These are phyloP conservation scores for Molossus alvarezi DNA, from an alignment of 2,797 vertebrate species.

Conservation along the genomic window DNA sequence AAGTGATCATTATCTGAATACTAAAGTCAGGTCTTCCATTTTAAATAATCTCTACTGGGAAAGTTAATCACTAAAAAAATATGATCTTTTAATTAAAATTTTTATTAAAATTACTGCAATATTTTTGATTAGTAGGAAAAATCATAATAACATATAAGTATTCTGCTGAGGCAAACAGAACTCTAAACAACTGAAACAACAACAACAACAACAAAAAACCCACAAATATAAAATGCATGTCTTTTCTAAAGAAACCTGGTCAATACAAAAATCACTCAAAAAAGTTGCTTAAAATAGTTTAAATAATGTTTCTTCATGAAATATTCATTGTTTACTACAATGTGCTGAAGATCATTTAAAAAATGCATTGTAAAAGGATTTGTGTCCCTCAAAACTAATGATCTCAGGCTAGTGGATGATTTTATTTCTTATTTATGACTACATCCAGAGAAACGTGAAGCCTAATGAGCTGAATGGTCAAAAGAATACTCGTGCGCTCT, in stretches of 20 bases:
- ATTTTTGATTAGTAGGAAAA: background rate
- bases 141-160: background rate
- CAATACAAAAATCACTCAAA: slow-evolving; percentile 18
- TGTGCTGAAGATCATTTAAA: background rate
- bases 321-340: background rate
- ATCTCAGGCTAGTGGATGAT: background rate
- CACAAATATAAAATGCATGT: background rate
- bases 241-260: background rate
- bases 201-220: background rate
- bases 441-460: background rate
- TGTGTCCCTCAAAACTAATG: slow-evolving; percentile 4
- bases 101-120: background rate
- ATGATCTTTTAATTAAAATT: background rate
- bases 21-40: background rate
- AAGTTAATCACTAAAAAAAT: slow-evolving; percentile 19
- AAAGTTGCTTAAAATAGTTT: slow-evolving; percentile 4
- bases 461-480: background rate
- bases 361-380: background rate
- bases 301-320: slow-evolving; percentile 18
- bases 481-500: background rate
- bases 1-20: slow-evolving; percentile 34
- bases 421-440: slow-evolving; percentile 29
- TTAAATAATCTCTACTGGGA: background rate
- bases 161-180: background rate
- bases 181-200: background rate